phyloP scores from a whole-genome alignment of 2,113 vertebrate species.

The Chaetura pelagica region DNA sequence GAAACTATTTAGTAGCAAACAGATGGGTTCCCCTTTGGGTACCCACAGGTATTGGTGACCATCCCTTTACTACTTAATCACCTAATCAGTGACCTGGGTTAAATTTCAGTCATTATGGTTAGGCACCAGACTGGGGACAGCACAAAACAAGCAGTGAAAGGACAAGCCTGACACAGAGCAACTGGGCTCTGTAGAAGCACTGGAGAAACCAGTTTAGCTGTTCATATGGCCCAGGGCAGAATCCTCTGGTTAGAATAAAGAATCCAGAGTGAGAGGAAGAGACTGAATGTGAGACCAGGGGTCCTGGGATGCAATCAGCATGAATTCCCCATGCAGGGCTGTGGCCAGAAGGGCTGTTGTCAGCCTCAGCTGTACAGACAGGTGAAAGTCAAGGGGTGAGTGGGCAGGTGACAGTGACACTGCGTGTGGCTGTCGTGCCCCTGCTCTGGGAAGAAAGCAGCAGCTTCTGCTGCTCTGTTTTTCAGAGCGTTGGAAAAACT shows the following conservation, averaged over 20 bases:
- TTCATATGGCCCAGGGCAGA: not conserved
- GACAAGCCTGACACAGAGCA: not conserved
- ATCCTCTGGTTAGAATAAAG: not conserved
- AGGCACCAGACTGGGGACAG: not conserved
- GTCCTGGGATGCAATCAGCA: slow-evolving; percentile 57
- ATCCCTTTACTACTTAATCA: not conserved
- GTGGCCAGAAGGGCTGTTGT: slow-evolving; percentile 27
- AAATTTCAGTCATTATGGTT: not conserved
- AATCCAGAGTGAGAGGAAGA: slow-evolving; percentile 59
- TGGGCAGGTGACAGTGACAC: not conserved
- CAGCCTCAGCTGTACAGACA: slow-evolving; percentile 58
- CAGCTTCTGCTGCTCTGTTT: not conserved
- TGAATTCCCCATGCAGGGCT: slow-evolving; percentile 38
- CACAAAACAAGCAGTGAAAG: not conserved
- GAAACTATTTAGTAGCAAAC: not conserved
- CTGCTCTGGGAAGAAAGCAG: not conserved
- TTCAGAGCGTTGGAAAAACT: not conserved
- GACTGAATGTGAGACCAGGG: slow-evolving; percentile 7
- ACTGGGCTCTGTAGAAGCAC: not conserved
- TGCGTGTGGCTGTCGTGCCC: not conserved
- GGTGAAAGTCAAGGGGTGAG: slow-evolving; percentile 53
- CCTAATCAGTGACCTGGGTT: not conserved
- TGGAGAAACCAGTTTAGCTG: not conserved
- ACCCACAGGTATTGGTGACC: not conserved
- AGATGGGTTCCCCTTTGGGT: not conserved